Conservation (phyloP, 2,888 invertebrate species). For the Tupiocoris notatus region DNA sequence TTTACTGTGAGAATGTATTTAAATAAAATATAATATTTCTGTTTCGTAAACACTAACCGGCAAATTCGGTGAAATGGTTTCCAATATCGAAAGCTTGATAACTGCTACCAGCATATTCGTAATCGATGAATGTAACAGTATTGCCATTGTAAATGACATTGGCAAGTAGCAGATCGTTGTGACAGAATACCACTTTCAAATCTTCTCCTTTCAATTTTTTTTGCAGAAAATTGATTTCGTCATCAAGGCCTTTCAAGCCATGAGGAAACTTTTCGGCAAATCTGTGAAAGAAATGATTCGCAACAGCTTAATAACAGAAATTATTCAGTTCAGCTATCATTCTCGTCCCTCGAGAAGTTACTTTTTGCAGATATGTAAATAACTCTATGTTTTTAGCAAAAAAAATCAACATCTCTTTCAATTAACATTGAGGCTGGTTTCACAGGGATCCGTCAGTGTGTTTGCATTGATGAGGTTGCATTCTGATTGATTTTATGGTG, state of each 20-base stretch:
- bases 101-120: conserved; percentile 92
- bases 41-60: conserved; percentile 68
- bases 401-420: too few species aligned
- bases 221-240: conserved; percentile 68
- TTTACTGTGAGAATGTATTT: too few species aligned
- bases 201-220: conserved; percentile 62
- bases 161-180: conserved; percentile 94
- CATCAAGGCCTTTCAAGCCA: conserved; percentile 59
- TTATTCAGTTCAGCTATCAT: too few species aligned
- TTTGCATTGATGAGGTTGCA: too few species aligned
- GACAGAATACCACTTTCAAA: conserved; percentile 87
- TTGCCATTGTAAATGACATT: conserved; percentile 83
- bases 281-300: conserved; percentile 59
- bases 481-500: too few species aligned
- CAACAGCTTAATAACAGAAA: too few species aligned
- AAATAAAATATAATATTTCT: not conserved
- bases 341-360: too few species aligned
- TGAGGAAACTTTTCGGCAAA: conserved; percentile 66
- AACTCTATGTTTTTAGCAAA: too few species aligned
- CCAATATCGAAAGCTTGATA: conserved; percentile 95
- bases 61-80: conserved; percentile 97
- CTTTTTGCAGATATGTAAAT: too few species aligned
- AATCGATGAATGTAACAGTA: conserved; percentile 82
- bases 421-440: too few species aligned
- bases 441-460: too few species aligned